Conservation (phyloP, 2,888 invertebrate species). For the Eupithecia vulgata region DNA sequence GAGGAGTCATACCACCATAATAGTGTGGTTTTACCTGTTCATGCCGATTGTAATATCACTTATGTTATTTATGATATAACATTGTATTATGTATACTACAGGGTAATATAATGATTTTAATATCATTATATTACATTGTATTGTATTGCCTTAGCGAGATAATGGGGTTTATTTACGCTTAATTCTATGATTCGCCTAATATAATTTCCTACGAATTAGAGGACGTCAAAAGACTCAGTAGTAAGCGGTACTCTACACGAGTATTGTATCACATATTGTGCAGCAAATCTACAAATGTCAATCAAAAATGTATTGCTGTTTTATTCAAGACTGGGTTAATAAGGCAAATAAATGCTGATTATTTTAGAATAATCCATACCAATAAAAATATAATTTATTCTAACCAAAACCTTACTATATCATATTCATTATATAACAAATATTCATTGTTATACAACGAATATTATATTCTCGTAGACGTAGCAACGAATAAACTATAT, state of each 20-base stretch:
- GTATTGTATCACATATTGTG: conserved; percentile 78
- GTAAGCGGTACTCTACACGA: conserved; percentile 76
- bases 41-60: conserved; percentile 38
- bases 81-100: conserved; percentile 35
- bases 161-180: conserved; percentile 77
- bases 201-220: conserved; percentile 80
- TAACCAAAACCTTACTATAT: not conserved
- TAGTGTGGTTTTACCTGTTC: conserved; percentile 7
- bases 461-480: conserved; percentile 8
- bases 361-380: conserved; percentile 43
- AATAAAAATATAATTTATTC: conserved; percentile 39
- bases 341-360: conserved; percentile 76
- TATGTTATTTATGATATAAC: conserved; percentile 31
- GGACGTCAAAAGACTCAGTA: conserved; percentile 78
- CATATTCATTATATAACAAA: not conserved
- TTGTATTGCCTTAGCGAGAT: conserved; percentile 51
- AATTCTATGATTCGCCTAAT: conserved; percentile 77
- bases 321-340: conserved; percentile 70
- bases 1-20: not conserved
- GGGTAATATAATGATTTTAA: no score
- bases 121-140: conserved; percentile 38
- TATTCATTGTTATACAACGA: not conserved
- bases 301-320: conserved; percentile 79
- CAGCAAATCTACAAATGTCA: conserved; percentile 73
- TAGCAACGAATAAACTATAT: conserved; percentile 32